A percentile compares a stretch with the other conserved stretches of the same genome.
Conservation (phyloP, 1,140 invertebrate genomes). For the Aphis craccivora region DNA sequence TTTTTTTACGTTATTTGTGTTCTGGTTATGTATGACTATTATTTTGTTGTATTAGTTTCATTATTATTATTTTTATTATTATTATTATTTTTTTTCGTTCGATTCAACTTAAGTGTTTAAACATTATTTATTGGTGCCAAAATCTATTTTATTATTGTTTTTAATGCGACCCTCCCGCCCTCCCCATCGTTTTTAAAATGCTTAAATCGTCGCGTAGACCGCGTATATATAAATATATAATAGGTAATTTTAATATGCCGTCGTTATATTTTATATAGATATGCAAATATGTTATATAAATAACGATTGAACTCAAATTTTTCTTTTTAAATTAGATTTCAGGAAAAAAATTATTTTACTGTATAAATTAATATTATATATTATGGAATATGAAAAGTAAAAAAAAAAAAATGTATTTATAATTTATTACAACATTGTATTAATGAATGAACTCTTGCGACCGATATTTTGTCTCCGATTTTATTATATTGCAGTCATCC, state of each 20-base stretch:
- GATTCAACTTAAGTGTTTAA: constrained; percentile 21
- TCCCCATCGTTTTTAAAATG: not conserved
- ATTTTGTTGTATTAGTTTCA: constrained; percentile 54
- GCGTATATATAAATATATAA: not conserved
- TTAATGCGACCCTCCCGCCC: not conserved
- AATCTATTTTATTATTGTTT: constrained; percentile 25
- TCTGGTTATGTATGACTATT: constrained; percentile 57
- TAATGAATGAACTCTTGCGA: not conserved
- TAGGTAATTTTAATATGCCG: not conserved
- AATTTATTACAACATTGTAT: not conserved
- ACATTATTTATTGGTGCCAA: constrained; percentile 51
- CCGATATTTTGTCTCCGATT: not conserved
- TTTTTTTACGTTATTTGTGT: constrained; percentile 50
- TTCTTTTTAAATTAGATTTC: constrained; percentile 8
- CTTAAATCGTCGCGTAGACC: not conserved
- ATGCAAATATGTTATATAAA: not conserved
- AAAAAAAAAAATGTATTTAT: not conserved
- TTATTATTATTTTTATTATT: constrained; percentile 39
- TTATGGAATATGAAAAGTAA: not conserved
- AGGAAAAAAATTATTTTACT: not conserved
- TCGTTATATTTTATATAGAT: not conserved
- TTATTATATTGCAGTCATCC: not conserved
- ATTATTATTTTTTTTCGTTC: constrained; percentile 31
- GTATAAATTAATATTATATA: constrained; percentile 26
- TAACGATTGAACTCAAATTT: not conserved